Evolutionary conservation across 1,140 invertebrate genomes (phyloP), one percentile per base, ranked within the genome.

Genomic region (Manduca sexta): DNA sequence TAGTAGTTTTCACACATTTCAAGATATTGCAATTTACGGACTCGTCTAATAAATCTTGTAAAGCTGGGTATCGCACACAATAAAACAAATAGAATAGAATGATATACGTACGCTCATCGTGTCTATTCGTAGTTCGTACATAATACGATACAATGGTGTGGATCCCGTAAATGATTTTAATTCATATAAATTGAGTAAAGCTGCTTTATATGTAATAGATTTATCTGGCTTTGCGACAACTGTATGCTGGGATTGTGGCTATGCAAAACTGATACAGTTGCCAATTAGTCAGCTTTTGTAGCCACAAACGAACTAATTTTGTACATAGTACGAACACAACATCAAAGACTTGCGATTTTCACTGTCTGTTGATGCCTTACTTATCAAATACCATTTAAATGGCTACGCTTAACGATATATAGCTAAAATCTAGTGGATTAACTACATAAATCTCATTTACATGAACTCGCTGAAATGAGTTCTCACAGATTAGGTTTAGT

Each of bases 181-280:
- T 55, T 60, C 56, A 45, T 40, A 55, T 60, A 56, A 52, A 56
- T 56, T 56, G 46, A 49, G 37, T 47, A 60, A 60, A 60, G 57
- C 57, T 48, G 57, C 49, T 60, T 56, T 56, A 50, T 53, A 40
- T 18, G 14, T 30, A 57, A 61, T 61, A 61, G 50, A 54, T 61
- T 57, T 61, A 57, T 42, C 50, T 45, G 46, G 54, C 47, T 61
- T 57, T 53, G 50, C 44, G 50, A 52, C 50, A 49, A 53, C 49
- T 45, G 53, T 60, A 52, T 53, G 49, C 47, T 48, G 47, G 54
- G 29, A 61, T 53, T 61, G 55, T 44, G 54, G 50, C 51, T 38
- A 57, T 61, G 41, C 45, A 50, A 31, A 49, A 45, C 47, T 50
- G 53, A 53, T 53, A 60, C 43, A 45, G 46, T 53, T 61, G 44